Evolutionary conservation across 2,113 vertebrate species (phyloP), one percentile per base, ranked within the genome.

Genomic region (Oenanthe melanoleuca): DNA sequence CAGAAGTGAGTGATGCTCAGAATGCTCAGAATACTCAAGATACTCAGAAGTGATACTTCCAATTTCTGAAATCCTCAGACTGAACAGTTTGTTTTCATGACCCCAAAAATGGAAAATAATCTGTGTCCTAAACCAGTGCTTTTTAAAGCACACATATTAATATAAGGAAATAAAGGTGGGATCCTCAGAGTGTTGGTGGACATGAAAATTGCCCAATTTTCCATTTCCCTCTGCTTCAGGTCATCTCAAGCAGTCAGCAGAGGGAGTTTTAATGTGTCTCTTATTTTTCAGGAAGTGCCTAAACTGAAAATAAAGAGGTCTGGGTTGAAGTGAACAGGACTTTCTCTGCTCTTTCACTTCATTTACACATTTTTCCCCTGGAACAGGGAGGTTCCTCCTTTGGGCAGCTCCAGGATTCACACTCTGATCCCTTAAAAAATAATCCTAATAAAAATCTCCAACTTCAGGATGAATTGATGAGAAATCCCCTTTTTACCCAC

Each of bases 251-350:
- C 42, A 42, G 10, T 7, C 31, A 61, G 57, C 61, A 53, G 20
- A 49, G 26, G 0, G 0, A 31, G 66, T 71, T 81, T 67, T 9
- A 31, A 44, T 2, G 7, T 5, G 6, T 33, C 37, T 34, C 7
- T 24, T 24, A 2, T 31, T 61, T 57, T 50, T 20, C 23, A 55
- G 63, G 29, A 53, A 14, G 8, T 73, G 38, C 38, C 42, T 63
- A 33, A 73, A 33, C 4, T 29, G 33, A 29, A 42, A 67, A 64
- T 29, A 3, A 31, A 34, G 6, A 24, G 37, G 3, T 56, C 7
- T 49, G 8, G 37, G 33, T 8, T 7, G 24, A 31, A 4, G 10
- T 19, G 31, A 29, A 33, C 19, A 17, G 18, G 6, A 0, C 12
- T 52, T 67, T 52, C 9, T 65, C 44, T 50, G 12, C 40, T 49